These are phyloP conservation scores for Urosaurus nigricauda DNA, from an alignment of 2,797 vertebrate genomes.

Conservation along the genomic window DNA sequence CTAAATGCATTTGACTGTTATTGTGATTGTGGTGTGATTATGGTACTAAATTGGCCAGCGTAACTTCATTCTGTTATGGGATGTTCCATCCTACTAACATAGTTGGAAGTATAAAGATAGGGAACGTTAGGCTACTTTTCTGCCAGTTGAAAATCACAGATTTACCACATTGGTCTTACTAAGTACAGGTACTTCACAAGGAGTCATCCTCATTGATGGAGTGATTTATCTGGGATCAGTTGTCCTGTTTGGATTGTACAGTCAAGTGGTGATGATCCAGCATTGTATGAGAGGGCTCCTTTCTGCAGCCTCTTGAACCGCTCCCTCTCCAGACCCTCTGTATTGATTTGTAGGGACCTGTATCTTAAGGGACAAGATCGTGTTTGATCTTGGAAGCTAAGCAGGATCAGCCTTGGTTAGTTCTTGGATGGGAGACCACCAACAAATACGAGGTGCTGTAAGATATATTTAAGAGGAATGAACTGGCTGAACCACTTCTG, in stretches of 20 bases:
- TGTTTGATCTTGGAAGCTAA: too few species aligned
- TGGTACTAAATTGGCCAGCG: too few species aligned
- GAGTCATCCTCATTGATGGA: neutral
- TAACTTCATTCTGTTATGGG: neutral
- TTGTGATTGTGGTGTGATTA: neutral
- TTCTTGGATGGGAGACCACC: too few species aligned
- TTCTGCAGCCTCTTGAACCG: neutral
- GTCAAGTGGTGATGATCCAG: neutral
- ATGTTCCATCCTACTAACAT: neutral
- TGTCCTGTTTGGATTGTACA: neutral
- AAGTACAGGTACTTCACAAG: neutral
- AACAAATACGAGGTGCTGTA: too few species aligned
- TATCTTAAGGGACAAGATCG: too few species aligned
- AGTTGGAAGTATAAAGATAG: neutral
- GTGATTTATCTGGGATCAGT: neutral
- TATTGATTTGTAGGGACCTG: neutral
- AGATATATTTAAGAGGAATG: too few species aligned
- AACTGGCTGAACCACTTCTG: too few species aligned
- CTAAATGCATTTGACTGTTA: neutral
- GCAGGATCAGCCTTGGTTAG: too few species aligned
- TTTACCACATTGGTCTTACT: neutral
- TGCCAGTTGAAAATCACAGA: neutral
- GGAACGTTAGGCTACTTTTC: neutral
- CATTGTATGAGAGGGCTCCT: neutral
- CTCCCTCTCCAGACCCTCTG: too few species aligned